Evolutionary conservation across 2,888 invertebrate species (phyloP).

Genomic region (Cerastoderma edule): DNA sequence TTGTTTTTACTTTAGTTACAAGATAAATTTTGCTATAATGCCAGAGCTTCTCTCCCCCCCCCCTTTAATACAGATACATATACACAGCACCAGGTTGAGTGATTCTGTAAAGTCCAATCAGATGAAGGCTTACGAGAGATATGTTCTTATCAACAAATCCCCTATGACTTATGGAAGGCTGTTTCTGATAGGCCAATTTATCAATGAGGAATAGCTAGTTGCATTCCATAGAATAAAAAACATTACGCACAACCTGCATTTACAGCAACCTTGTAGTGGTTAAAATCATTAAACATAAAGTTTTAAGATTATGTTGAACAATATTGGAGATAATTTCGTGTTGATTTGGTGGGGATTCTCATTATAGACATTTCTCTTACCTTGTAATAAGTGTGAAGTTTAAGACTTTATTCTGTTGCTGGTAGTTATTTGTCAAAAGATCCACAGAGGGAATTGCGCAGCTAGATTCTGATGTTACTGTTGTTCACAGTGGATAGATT

Average conservation of each 20-base stretch:
- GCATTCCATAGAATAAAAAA: slow-evolving; percentile 17
- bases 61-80: too few relatives aligned
- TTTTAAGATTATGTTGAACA: slow-evolving; percentile 2
- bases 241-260: slow-evolving; percentile 15
- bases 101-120: slow-evolving; percentile 21
- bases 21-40: slow-evolving; percentile 29
- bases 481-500: not conserved
- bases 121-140: slow-evolving; percentile 5
- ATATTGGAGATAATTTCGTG: too few relatives aligned
- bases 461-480: not conserved
- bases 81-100: slow-evolving; percentile 57
- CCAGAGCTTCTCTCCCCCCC: slow-evolving; percentile 41
- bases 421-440: too few relatives aligned
- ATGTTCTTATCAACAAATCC: not conserved
- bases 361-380: too few relatives aligned
- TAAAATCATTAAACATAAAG: slow-evolving; percentile 15
- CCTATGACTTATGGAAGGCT: slow-evolving; percentile 3
- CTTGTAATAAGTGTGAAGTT: too few relatives aligned
- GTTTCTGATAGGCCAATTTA: slow-evolving; percentile 13
- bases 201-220: slow-evolving; percentile 10
- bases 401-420: too few relatives aligned
- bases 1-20: slow-evolving; percentile 55
- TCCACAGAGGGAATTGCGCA: not conserved
- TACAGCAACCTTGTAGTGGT: slow-evolving; percentile 8
- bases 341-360: too few relatives aligned